phyloP scores from a whole-genome alignment of 2,113 vertebrate species.

The Podarcis cretensis region DNA sequence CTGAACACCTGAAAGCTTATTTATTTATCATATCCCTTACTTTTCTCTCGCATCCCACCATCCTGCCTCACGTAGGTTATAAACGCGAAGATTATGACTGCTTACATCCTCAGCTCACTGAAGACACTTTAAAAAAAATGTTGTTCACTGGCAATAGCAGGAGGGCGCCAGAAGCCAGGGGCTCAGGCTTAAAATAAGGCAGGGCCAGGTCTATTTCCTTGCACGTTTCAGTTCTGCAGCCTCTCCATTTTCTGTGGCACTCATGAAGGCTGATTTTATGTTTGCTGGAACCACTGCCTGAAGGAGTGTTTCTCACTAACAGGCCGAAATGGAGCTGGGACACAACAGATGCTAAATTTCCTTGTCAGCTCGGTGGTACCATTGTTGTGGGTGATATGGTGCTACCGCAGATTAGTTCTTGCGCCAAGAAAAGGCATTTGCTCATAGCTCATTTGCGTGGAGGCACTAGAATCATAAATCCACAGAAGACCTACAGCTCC shows the following conservation, averaged over 20 bases:
- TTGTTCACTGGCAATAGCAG: background rate
- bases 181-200: background rate
- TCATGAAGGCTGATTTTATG: background rate
- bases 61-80: background rate
- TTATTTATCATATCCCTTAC: background rate
- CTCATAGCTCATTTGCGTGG: background rate
- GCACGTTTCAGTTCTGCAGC: background rate
- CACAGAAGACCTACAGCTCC: background rate
- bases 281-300: background rate
- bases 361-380: conserved; percentile 13
- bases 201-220: background rate
- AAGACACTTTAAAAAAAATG: background rate
- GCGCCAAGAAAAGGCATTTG: background rate
- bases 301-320: conserved; percentile 10
- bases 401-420: background rate
- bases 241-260: background rate
- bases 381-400: conserved; percentile 1
- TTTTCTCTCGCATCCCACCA: background rate
- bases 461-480: conserved; percentile 4
- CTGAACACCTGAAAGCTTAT: background rate
- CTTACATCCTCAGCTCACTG: background rate
- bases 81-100: background rate
- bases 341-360: background rate
- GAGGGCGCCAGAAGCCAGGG: background rate
- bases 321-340: background rate